Evolutionary conservation across 2,888 invertebrate species (phyloP).

Genomic region (Drosophila recens): DNA sequence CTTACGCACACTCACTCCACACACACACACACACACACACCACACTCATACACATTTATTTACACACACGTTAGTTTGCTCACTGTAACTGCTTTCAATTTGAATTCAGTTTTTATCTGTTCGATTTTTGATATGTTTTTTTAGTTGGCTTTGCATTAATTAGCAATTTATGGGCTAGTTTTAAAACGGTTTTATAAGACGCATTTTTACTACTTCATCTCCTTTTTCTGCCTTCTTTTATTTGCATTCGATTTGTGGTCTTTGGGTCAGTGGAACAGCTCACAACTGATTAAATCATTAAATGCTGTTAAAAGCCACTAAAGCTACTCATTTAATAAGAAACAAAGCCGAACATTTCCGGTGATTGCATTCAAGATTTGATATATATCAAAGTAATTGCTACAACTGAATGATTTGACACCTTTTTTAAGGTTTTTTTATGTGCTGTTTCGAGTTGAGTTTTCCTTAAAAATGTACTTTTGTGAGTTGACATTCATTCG

Average conservation of each 20-base stretch:
- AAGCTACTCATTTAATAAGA: conserved; percentile 4
- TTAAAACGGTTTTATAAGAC: conserved; percentile 47
- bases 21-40: neutral
- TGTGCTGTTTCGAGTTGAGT: neutral
- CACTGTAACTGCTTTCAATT: conserved; percentile 63
- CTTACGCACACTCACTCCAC: conserved; percentile 10
- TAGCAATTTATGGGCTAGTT: conserved; percentile 51
- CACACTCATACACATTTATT: neutral
- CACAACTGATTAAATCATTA: conserved; percentile 48
- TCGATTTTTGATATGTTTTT: conserved; percentile 60
- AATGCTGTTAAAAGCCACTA: conserved; percentile 23
- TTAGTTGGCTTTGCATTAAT: conserved; percentile 66
- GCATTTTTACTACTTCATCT: neutral
- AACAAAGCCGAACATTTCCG: conserved; percentile 38
- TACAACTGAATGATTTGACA: conserved; percentile 1
- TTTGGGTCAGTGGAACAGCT: conserved; percentile 69
- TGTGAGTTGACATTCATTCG: neutral
- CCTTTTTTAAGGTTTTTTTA: neutral
- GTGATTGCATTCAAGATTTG: neutral
- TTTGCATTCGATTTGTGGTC: conserved; percentile 21
- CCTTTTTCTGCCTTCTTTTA: neutral
- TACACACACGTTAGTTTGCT: conserved; percentile 4
- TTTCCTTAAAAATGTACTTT: neutral
- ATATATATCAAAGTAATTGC: conserved; percentile 24
- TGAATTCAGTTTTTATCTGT: conserved; percentile 53